Evolutionary conservation across 2,888 invertebrate genomes (phyloP).

Genomic region (Empis livida): DNA sequence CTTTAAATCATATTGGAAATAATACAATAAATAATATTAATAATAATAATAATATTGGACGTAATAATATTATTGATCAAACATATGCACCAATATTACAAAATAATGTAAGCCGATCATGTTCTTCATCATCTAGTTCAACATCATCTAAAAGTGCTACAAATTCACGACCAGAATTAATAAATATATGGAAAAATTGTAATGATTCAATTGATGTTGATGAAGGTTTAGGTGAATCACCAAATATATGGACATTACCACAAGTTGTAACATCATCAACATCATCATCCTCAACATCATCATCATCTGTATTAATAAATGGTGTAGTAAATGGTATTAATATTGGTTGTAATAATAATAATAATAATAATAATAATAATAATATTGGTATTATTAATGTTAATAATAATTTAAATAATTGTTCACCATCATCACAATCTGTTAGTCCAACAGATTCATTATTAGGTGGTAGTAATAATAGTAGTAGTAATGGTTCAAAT

Average conservation of each 20-base stretch:
- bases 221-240: slow-evolving; percentile 78
- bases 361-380: too few relatives aligned
- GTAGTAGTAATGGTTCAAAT: slow-evolving; percentile 11
- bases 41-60: too few relatives aligned
- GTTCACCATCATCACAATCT: slow-evolving; percentile 36
- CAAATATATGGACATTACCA: slow-evolving; percentile 68
- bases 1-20: too few relatives aligned
- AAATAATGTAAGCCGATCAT: slow-evolving; percentile 27
- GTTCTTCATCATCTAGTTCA: slow-evolving; percentile 48
- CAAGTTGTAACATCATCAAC: slow-evolving; percentile 48
- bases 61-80: too few relatives aligned
- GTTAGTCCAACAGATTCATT: slow-evolving; percentile 51
- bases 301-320: slow-evolving; percentile 18
- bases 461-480: slow-evolving; percentile 29
- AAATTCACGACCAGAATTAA: slow-evolving; percentile 47
- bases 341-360: too few relatives aligned
- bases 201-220: slow-evolving; percentile 57
- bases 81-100: too few relatives aligned
- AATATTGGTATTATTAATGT: too few relatives aligned
- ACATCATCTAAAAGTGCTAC: slow-evolving; percentile 51
- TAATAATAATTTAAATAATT: slow-evolving; percentile 15
- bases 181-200: slow-evolving; percentile 62
- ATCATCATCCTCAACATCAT: slow-evolving; percentile 51
- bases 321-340: too few relatives aligned
- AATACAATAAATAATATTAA: too few relatives aligned